Base-by-base conservation (phyloP, 2,888 invertebrate genomes). In the Dasysyrphus tricinctus region DNA sequence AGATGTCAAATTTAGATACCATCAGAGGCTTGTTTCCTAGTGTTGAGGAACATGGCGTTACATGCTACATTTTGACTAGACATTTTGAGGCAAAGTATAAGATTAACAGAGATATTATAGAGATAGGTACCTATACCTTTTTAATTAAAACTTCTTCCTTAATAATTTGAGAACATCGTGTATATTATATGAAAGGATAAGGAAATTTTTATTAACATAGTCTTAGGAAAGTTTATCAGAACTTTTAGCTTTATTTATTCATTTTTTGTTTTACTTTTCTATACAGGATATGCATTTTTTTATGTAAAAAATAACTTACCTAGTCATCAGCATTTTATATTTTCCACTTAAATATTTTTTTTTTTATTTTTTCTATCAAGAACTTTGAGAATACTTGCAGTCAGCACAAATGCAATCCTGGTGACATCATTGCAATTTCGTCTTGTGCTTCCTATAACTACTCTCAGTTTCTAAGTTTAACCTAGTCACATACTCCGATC, bases 401-500 rank as follows among this genome's bases (percentile, higher is more conserved):
- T 72, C 63, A 59, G 79, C 54, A 34, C 14, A 84, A 76, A 56
- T 44, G 37, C 69, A 74, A 54, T 57, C 51, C 63, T 42, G 34
- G 67, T 80, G 84, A 80, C 80, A 80, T 78, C 65, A 42, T 61
- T 69, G 37, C 32, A 32, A 9, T 49, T 75, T 54, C 51, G 61
- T 59, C 49, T 39, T 54, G 44, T 67, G 19, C 56, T 69, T 32
- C 63, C 19, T 54, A 32, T 9, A n/a, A n/a, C n/a, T n/a, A 47
- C 56, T 65, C 39, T 69, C 51, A 54, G 51, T 54, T 19, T 37
- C 51, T 54, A 29, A 39, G 24, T 34, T 67, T 34, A 67, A 34
- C 39, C 61, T 61, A 61, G 61, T 51, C 49, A 69, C 56, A 57
- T 34, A 24, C 19, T 56, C n/a, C 11, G 24, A 34, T 39, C 19